Evolutionary conservation across 2,888 invertebrate genomes (phyloP), one percentile per base, ranked within the genome.

Genomic region (Melangyna quadrimaculata): DNA sequence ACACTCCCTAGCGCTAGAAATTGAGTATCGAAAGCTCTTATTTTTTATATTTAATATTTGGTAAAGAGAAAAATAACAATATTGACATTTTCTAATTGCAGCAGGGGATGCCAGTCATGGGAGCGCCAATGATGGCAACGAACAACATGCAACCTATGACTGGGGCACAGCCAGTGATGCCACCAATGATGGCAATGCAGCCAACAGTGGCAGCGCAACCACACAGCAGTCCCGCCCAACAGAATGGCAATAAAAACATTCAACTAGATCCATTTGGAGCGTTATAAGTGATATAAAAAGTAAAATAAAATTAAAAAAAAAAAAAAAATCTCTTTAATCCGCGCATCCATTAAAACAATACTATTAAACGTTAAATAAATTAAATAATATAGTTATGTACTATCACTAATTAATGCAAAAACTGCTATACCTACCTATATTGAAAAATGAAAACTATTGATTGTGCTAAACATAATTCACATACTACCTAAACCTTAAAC

Each of bases 181-280:
- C 83, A 37, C 55, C 67, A 19, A 79, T 79, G 73, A 87, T 87
- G 86, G 77, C 81, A 88, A 88, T 88, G 87, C 84, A 87, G 87
- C 88, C 90, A 88, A 90, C 90, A 88, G 88, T 88, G 88, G 88
- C 89, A 88, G 87, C 87, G 67, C 81, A 78, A 40, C 87, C 88
- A 88, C 88, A 88, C 89, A 91, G 90, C 91, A 91, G 90, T 91
- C 88, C 88, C 75, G 87, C 88, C 78, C 72, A 80, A 71, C 87
- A 78, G 80, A 83, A 82, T 89, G 87, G 88, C 90, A 90, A 91
- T 90, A 93, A 93, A 90, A 93, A 91, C 89, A 92, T 93, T 86
- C 93, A 93, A 89, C 90, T 93, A 87, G 93, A 93, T 92, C 93
- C 93, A 83, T 93, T 93, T 89, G 93, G 93, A 89, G 93, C 93